Percentiles rank a stretch among this genome's conserved stretches.
These are phyloP conservation scores for Sciaenops ocellatus DNA, from an alignment of 2,797 vertebrate species.

Conservation along the genomic window DNA sequence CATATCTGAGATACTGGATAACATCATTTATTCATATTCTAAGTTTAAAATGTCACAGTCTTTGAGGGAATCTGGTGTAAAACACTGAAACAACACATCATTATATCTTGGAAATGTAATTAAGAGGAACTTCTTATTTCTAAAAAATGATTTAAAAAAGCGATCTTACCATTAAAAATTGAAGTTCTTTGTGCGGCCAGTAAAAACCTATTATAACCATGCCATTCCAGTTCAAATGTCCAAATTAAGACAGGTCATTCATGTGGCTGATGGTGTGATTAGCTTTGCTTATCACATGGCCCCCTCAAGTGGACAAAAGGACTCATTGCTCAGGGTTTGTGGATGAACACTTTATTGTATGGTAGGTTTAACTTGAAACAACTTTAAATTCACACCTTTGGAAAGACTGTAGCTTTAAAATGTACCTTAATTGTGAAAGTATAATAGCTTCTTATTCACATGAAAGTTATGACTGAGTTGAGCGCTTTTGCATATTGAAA, in stretches of 20 bases:
- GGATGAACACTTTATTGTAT: conserved; percentile 61
- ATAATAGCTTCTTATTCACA: conserved; percentile 4
- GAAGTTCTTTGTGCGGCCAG: background rate
- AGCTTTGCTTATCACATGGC: conserved; percentile 42
- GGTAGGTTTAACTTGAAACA: conserved; percentile 11
- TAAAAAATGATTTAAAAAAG: no score
- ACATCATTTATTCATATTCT: background rate
- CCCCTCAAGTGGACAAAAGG: conserved; percentile 73
- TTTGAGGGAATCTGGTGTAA: background rate
- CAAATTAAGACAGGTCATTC: fast-evolving
- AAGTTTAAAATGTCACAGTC: fast-evolving
- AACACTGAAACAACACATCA: background rate
- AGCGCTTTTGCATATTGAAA: conserved; percentile 41
- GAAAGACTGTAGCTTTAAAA: conserved; percentile 30
- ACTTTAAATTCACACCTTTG: conserved; percentile 41
- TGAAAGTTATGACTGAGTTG: conserved; percentile 4
- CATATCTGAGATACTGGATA: background rate
- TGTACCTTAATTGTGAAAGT: conserved; percentile 1
- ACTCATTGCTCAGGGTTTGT: conserved; percentile 33
- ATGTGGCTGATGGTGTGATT: fast-evolving
- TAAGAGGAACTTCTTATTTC: no score
- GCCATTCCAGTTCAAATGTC: background rate
- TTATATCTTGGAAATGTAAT: background rate
- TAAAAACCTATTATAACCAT: background rate
- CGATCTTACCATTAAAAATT: background rate